These are phyloP conservation scores for Rhizomys pruinosus DNA, from an alignment of 2,113 vertebrate genomes.

Conservation along the genomic window DNA sequence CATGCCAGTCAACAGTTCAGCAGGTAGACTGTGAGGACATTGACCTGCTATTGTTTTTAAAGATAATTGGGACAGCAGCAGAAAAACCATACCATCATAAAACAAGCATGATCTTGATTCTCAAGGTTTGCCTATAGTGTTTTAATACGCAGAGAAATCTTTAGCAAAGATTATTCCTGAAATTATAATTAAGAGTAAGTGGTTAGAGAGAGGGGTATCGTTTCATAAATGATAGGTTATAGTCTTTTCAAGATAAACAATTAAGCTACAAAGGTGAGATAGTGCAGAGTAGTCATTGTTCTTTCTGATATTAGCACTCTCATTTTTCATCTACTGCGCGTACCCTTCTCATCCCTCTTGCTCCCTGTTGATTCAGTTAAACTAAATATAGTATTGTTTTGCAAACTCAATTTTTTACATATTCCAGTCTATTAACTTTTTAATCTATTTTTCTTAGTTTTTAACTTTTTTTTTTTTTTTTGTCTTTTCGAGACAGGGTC, in stretches of 20 bases:
- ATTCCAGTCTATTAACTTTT: not conserved
- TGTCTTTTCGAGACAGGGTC: no score
- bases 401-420: not conserved
- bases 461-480: no score
- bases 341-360: not conserved
- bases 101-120: not conserved
- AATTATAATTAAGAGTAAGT: not conserved
- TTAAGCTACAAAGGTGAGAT: not conserved
- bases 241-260: not conserved
- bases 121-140: conserved; percentile 25
- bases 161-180: not conserved
- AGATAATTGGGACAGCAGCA: not conserved
- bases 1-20: conserved; percentile 17
- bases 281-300: not conserved
- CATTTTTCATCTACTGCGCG: not conserved
- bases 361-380: not conserved
- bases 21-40: conserved; percentile 5
- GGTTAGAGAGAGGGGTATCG: not conserved
- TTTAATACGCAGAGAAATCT: not conserved
- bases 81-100: not conserved
- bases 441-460: not conserved
- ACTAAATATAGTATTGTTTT: not conserved
- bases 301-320: not conserved
- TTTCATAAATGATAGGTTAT: conserved; percentile 15
- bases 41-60: conserved; percentile 30